Conservation (phyloP, 2,113 vertebrate genomes). For the Climacteris rufus region DNA sequence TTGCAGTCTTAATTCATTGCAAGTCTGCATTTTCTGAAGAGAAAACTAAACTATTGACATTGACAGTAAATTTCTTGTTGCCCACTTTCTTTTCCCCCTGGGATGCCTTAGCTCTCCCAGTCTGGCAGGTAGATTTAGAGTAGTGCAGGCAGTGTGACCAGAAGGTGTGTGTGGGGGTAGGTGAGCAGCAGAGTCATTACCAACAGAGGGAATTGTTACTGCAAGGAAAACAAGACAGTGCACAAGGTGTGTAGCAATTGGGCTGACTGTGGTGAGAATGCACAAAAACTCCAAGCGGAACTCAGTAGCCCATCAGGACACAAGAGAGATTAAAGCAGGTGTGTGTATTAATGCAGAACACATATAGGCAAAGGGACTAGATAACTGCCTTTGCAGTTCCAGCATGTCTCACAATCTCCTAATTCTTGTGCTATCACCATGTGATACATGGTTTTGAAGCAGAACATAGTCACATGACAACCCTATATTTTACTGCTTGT, state of each 20-base stretch:
- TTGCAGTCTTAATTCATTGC: neutral
- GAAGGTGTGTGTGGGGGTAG: neutral
- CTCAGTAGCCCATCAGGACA: neutral
- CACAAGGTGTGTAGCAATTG: neutral
- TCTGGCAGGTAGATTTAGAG: neutral
- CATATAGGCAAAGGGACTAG: neutral
- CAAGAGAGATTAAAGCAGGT: neutral
- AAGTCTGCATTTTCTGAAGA: neutral
- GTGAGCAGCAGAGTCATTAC: neutral
- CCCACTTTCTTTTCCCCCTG: neutral
- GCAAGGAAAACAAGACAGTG: neutral
- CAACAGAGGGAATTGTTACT: neutral
- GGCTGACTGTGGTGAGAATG: neutral
- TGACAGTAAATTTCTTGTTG: neutral
- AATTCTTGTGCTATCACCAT: neutral
- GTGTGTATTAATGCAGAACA: neutral
- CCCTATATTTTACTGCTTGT: slow-evolving; percentile 22
- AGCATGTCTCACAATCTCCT: neutral
- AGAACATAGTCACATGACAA: neutral
- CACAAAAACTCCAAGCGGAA: neutral
- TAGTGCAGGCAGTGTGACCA: neutral
- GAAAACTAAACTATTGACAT: neutral
- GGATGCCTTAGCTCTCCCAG: neutral
- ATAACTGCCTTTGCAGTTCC: neutral
- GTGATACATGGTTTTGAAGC: neutral